Conservation (phyloP, 2,113 vertebrate genomes). For the Neotragus pygmaeus region DNA sequence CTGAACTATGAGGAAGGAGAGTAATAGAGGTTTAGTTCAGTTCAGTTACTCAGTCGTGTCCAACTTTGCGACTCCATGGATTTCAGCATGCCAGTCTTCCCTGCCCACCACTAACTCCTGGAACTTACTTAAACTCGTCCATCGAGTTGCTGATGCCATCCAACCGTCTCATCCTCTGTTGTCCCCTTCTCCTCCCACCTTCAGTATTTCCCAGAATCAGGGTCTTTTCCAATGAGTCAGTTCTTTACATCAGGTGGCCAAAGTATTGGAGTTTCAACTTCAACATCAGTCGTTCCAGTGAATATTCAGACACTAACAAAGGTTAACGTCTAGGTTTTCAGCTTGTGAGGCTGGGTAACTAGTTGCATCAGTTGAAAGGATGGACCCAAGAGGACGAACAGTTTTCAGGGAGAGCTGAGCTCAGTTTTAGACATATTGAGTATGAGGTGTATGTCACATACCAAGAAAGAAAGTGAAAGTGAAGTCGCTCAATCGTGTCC, state of each 20-base stretch:
- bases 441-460: background rate
- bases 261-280: background rate
- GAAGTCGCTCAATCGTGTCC: no score
- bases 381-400: background rate
- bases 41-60: background rate
- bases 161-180: background rate
- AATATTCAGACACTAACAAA: background rate
- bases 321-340: background rate
- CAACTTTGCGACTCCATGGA: background rate
- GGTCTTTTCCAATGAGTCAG: background rate
- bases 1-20: background rate
- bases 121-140: background rate
- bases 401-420: background rate
- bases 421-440: background rate
- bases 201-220: background rate
- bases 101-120: background rate
- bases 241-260: background rate
- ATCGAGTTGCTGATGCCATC: background rate
- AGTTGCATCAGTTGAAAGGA: background rate
- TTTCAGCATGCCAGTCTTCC: background rate
- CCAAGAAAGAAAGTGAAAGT: background rate
- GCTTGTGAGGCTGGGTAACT: background rate
- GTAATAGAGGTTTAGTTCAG: background rate
- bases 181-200: accelerated
- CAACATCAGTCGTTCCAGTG: background rate